Evolutionary conservation across 2,888 invertebrate genomes (phyloP), one percentile per base, ranked within the genome.

Genomic region (Nomada lathburiana): DNA sequence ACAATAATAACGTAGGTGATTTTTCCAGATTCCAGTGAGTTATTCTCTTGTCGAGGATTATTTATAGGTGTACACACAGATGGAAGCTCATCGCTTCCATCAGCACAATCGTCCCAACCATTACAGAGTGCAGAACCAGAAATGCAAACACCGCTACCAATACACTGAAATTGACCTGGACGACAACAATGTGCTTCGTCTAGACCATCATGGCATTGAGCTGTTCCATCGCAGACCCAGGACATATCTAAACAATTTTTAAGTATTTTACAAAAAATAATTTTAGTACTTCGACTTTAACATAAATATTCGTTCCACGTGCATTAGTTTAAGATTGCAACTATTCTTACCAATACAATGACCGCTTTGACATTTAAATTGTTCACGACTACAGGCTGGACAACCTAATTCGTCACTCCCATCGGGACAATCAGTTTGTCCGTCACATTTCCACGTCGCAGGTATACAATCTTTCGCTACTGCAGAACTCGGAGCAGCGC

Each of bases 391-490:
- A 93, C 98, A 98, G n/a, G 95, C 95, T 11, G 96, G 96, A 94
- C 97, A 96, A 85, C 96, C 95, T 75, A 96, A 94, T 94, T 97
- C 97, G 93, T 98, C 98, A 16, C 97, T 97, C 70, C 97, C 97
- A 94, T 98, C 97, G 2, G 96, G 95, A 93, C 98, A 98, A 93
- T 98, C 98, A 71, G 95, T 95, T 90, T 97, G 97, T 0, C 97
- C 97, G 93, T 98, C 98, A 91, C 97, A 97, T 86, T 95, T 95
- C 97, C 97, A 97, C 0, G 95, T 94, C 0, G 95, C 94, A 0
- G 97, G 97, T 83, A 97, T 96, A 89, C 97, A 97, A 85, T 97
- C 96, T 79, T 95, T 95, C 75, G 94, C 87, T 4, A 90, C 94
- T 62, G 95, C 92, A 1, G 93, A 92, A 18, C 93, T 93, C 0